Percentiles rank a stretch among this genome's conserved stretches.
Conservation (phyloP, 2,888 invertebrate genomes). For the Epirrita christyi region DNA sequence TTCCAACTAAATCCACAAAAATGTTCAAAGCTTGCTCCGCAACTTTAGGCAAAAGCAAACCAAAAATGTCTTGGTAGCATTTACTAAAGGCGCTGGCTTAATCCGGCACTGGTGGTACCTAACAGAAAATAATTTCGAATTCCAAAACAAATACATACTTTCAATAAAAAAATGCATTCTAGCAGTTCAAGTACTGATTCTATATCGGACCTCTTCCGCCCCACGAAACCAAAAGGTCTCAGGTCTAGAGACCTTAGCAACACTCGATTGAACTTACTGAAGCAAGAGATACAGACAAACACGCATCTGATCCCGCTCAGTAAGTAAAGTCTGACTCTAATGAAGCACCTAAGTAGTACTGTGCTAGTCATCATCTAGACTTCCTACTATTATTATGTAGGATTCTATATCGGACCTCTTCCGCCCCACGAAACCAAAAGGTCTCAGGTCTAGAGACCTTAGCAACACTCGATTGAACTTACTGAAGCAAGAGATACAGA, state of each 20-base stretch:
- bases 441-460: slow-evolving; percentile 61
- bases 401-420: slow-evolving; percentile 73
- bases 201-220: slow-evolving; percentile 72
- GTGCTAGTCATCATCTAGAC: too few species aligned
- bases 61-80: too few species aligned
- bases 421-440: slow-evolving; percentile 67
- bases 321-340: slow-evolving; percentile 61
- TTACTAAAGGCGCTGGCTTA: too few species aligned
- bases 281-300: slow-evolving; percentile 85
- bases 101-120: too few species aligned
- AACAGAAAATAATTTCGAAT: slow-evolving; percentile 4
- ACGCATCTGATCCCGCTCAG: slow-evolving; percentile 77
- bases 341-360: too few species aligned
- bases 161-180: slow-evolving; percentile 49
- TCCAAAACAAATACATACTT: background rate
- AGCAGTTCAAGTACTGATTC: slow-evolving; percentile 62
- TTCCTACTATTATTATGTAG: too few species aligned
- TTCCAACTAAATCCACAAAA: too few species aligned
- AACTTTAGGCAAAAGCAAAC: too few species aligned
- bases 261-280: slow-evolving; percentile 81
- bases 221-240: slow-evolving; percentile 65
- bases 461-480: slow-evolving; percentile 80
- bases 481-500: slow-evolving; percentile 84
- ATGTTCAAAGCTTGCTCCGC: too few species aligned
- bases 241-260: slow-evolving; percentile 65